Evolutionary conservation across 2,888 invertebrate species (phyloP).

Genomic region (Synanthedon vespiformis): DNA sequence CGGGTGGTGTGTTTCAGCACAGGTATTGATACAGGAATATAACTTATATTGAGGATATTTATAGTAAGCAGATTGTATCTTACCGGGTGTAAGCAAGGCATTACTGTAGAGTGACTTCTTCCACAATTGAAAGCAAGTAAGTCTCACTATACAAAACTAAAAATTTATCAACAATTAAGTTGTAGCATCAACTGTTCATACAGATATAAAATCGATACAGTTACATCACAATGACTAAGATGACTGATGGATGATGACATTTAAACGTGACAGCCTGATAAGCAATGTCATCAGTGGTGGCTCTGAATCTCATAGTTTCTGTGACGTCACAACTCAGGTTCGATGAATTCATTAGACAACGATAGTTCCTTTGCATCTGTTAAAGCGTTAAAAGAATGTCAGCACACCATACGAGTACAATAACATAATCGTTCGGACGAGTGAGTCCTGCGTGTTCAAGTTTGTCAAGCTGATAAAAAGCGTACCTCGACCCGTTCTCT

Average conservation of each 20-base stretch:
- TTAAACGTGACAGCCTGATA: conserved; percentile 36
- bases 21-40: conserved; percentile 51
- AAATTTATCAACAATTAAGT: conserved; percentile 61
- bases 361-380: conserved; percentile 9
- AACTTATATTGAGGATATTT: conserved; percentile 66
- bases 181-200: conserved; percentile 65
- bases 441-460: conserved; percentile 26
- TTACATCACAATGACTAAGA: conserved; percentile 62
- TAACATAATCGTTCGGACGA: background rate
- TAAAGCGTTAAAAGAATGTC: conserved; percentile 21
- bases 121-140: conserved; percentile 69
- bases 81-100: conserved; percentile 71
- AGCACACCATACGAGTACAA: background rate
- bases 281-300: conserved; percentile 30
- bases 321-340: background rate
- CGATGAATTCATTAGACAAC: background rate
- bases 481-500: conserved; percentile 32
- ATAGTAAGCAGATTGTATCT: conserved; percentile 69
- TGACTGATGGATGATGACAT: conserved; percentile 48
- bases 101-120: conserved; percentile 70
- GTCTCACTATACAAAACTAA: conserved; percentile 68
- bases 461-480: conserved; percentile 40
- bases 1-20: conserved; percentile 53
- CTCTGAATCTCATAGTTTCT: background rate
- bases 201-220: conserved; percentile 48